A percentile compares a stretch with the other conserved stretches of the same genome.
Evolutionary conservation across 2,113 vertebrate species (phyloP).

Genomic region (Campylorhamphus procurvoides): DNA sequence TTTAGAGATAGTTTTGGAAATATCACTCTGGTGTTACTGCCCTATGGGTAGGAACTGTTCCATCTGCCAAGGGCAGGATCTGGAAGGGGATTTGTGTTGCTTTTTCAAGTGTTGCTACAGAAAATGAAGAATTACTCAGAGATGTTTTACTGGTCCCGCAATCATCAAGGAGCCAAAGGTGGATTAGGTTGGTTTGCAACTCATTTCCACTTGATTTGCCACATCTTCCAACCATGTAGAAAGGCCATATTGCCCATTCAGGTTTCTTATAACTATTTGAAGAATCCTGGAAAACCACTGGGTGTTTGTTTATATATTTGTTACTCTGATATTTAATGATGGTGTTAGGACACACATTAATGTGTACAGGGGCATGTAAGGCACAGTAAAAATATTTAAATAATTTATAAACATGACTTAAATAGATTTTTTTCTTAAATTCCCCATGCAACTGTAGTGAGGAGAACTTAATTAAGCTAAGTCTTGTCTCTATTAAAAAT

Average conservation of each 20-base stretch:
- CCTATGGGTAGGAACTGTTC: background rate
- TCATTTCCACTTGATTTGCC: background rate
- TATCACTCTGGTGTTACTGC: background rate
- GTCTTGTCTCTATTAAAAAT: background rate
- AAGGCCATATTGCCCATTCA: background rate
- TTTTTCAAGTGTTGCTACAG: background rate
- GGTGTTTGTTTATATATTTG: background rate
- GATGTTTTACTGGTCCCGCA: background rate
- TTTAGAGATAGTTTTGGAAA: background rate
- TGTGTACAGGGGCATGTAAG: background rate
- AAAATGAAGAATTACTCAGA: rapidly evolving
- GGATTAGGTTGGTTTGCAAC: background rate
- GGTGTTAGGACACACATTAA: rapidly evolving
- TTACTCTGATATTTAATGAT: background rate
- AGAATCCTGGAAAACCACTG: background rate
- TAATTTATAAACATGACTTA: background rate
- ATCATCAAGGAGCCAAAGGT: background rate
- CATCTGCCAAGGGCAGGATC: background rate
- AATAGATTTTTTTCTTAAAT: background rate
- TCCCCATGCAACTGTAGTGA: rapidly evolving
- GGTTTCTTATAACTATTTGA: background rate
- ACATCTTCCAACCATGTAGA: background rate
- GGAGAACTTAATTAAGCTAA: background rate
- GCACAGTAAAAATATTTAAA: background rate
- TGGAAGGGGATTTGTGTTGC: background rate